phyloP scores from a whole-genome alignment of 2,888 invertebrate genomes.

The Agelastica alni region DNA sequence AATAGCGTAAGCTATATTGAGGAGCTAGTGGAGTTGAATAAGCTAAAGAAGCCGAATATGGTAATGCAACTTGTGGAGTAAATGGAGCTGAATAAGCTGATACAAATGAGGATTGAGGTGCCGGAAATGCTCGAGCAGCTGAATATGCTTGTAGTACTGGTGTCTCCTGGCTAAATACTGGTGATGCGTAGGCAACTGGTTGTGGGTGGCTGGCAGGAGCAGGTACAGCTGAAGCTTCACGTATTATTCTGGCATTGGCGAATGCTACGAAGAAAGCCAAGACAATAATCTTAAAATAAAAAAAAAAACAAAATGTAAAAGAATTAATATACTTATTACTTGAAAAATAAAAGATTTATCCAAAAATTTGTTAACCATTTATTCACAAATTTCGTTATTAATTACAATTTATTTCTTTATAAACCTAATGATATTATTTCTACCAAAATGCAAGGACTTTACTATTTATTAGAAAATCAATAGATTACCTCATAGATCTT shows the following conservation, averaged over 20 bases:
- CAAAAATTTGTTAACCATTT: no score
- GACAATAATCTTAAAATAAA: neutral
- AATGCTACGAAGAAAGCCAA: neutral
- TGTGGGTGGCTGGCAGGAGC: neutral
- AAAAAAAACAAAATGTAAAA: no score
- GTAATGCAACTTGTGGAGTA: neutral
- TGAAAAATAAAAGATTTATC: no score
- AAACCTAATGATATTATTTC: no score
- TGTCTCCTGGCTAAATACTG: slow-evolving; percentile 43
- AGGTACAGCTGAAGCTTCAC: slow-evolving; percentile 47
- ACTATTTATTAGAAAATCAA: no score
- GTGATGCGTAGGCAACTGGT: slow-evolving; percentile 57
- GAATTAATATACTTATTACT: no score
- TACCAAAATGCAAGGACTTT: no score
- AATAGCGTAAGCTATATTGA: neutral
- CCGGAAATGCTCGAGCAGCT: slow-evolving; percentile 3
- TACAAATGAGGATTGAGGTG: slow-evolving; percentile 28
- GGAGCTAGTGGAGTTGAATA: neutral
- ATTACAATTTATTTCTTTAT: no score
- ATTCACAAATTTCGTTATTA: no score
- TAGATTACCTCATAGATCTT: no score
- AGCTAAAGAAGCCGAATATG: neutral
- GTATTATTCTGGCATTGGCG: neutral
- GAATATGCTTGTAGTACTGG: slow-evolving; percentile 31
- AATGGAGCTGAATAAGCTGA: neutral